Evolutionary conservation across 2,797 vertebrate species (phyloP).

Genomic region (Sylvilagus floridanus): DNA sequence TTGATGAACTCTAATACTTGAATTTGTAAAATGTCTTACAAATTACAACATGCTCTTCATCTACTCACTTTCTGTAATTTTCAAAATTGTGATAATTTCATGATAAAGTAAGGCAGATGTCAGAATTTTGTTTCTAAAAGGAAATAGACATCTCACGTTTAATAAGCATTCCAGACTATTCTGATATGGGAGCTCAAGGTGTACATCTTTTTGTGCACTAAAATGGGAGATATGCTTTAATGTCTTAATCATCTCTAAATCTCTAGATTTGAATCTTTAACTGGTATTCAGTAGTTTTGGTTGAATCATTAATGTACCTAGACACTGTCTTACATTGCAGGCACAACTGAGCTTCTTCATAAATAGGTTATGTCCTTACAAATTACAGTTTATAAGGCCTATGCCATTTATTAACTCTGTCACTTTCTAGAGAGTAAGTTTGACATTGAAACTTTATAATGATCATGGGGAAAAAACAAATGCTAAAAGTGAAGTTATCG

Average conservation of each 20-base stretch:
- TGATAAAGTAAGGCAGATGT: background rate
- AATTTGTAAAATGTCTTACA: background rate
- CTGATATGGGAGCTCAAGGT: background rate
- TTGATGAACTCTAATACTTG: background rate
- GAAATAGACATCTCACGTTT: background rate
- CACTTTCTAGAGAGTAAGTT: slow-evolving; percentile 24
- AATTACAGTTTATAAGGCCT: background rate
- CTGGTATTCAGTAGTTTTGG: background rate
- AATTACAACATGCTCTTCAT: background rate
- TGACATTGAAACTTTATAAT: slow-evolving; percentile 1
- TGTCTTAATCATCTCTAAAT: background rate
- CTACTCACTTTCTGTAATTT: background rate
- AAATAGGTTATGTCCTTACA: background rate
- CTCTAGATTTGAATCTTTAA: background rate
- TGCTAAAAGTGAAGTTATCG: too few relatives aligned
- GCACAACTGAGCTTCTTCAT: background rate
- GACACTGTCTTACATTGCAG: background rate
- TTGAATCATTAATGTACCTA: background rate
- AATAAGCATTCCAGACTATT: background rate
- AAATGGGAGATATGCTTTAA: background rate
- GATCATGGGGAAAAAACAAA: background rate
- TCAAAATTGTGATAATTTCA: background rate
- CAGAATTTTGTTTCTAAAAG: slow-evolving; percentile 14
- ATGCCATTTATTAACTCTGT: background rate
- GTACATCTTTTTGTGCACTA: background rate